Evolutionary conservation across 2,888 invertebrate genomes (phyloP), one percentile per base, ranked within the genome.

Genomic region (Agrenia bidenticulata): DNA sequence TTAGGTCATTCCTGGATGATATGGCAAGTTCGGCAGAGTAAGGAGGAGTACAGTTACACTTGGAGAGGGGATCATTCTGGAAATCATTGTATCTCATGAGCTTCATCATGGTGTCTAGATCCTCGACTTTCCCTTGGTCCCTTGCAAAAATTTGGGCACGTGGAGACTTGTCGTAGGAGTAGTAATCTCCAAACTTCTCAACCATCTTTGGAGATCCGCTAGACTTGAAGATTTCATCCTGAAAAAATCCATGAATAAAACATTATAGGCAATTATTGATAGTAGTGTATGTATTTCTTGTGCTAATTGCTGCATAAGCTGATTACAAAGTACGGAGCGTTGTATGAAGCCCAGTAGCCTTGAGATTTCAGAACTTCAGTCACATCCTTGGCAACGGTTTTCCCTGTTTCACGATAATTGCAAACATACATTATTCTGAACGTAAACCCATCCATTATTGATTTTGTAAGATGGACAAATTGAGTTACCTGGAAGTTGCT

Each of bases 401-500:
- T 80, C 0, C 86, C 75, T 76, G 41, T 24, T 41, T 15, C 27
- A 13, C 27, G 13, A 62, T 50, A 11, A 13, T 7, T 21, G 26
- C 17, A 57, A 49, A 2, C 42, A n/a, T 7, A 64, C 32, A 1
- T 23, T 11, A 42, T 58, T 45, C 42, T 13, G 32, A 4, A 13
- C 21, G 23, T 19, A n/a, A 39, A 9, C 13, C n/a, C 15, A 9
- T n/a, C n/a, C n/a, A n/a, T n/a, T n/a, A n/a, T n/a, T n/a, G n/a
- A n/a, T n/a, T n/a, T n/a, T n/a, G n/a, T n/a, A n/a, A n/a, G n/a
- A n/a, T n/a, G n/a, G n/a, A n/a, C n/a, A n/a, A n/a, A n/a, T n/a
- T n/a, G n/a, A n/a, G n/a, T n/a, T n/a, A 7, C 82, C 84, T 0
- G 89, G 88, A 32, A 88, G 81, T 77, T 94, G 94, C 79, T 95